These are phyloP conservation scores for Aurelia aurita DNA, from an alignment of 30 jellyfish, hydroid and myxozoan genomes.

Conservation along the genomic window DNA sequence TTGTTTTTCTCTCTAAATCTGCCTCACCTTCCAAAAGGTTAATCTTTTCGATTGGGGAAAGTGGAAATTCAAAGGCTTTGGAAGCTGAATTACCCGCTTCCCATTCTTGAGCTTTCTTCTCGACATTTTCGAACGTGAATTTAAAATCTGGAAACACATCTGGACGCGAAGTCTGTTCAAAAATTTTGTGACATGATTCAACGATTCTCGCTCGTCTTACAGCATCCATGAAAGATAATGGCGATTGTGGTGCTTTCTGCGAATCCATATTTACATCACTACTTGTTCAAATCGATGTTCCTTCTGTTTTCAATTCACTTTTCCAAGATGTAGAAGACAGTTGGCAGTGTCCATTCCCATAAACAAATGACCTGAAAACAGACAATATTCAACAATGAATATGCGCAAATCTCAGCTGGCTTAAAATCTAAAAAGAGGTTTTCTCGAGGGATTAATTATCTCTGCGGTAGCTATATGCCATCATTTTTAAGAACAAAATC, in stretches of 20 bases:
- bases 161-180: constrained; percentile 18
- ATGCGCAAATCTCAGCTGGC: too few species aligned
- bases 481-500: too few species aligned
- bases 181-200: constrained; percentile 42
- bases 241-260: too few species aligned
- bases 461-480: too few species aligned
- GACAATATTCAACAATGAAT: too few species aligned
- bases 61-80: constrained; percentile 79
- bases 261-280: too few species aligned
- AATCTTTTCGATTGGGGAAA: constrained; percentile 81
- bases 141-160: constrained; percentile 41
- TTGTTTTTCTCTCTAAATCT: constrained; percentile 74
- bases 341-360: background rate
- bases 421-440: too few species aligned
- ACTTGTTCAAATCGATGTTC: background rate
- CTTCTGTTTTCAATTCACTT: constrained; percentile 11
- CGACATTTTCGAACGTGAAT: constrained; percentile 37
- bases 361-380: too few species aligned
- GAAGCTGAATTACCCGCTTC: background rate
- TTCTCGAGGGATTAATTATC: too few species aligned
- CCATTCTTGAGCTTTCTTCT: constrained; percentile 2
- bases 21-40: constrained; percentile 74
- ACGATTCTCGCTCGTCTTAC: constrained; percentile 71
- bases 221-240: constrained; percentile 13
- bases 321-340: background rate